Percentiles rank a stretch among this genome's conserved stretches.
These are phyloP conservation scores for Melinopterus prodromus DNA, from an alignment of 2,888 invertebrate genomes.

Conservation along the genomic window DNA sequence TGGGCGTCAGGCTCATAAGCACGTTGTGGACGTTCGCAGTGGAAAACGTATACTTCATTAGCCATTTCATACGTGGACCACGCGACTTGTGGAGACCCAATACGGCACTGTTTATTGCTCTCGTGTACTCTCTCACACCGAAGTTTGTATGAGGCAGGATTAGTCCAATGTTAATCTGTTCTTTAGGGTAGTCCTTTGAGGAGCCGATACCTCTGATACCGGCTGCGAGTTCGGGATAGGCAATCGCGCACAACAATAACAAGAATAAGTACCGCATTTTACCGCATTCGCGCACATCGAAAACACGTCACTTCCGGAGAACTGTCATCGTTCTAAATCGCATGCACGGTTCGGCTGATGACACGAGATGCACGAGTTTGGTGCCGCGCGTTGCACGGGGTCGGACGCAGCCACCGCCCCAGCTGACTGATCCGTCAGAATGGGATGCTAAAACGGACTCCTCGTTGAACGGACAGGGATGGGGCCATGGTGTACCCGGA, in stretches of 20 bases:
- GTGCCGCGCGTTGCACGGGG: conserved; percentile 45
- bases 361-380: conserved; percentile 44
- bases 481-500: conserved; percentile 30
- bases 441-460: conserved; percentile 48
- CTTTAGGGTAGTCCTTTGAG: conserved; percentile 40
- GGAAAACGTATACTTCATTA: conserved; percentile 71
- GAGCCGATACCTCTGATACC: conserved; percentile 36
- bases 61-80: conserved; percentile 67
- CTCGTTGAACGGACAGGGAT: conserved; percentile 32
- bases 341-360: conserved; percentile 31
- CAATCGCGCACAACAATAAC: conserved; percentile 37
- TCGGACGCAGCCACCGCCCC: conserved; percentile 64
- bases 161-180: conserved; percentile 65
- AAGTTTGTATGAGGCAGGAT: conserved; percentile 71
- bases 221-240: not conserved
- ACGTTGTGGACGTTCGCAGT: conserved; percentile 69
- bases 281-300: conserved; percentile 28
- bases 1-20: conserved; percentile 76
- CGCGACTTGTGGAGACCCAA: conserved; percentile 66
- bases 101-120: conserved; percentile 71
- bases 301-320: conserved; percentile 34
- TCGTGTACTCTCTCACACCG: conserved; percentile 72
- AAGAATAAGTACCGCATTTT: conserved; percentile 38
- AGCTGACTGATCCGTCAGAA: conserved; percentile 56
- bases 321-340: conserved; percentile 23